Evolutionary conservation across 2,888 invertebrate genomes (phyloP).

Genomic region (Theristus sp.): DNA sequence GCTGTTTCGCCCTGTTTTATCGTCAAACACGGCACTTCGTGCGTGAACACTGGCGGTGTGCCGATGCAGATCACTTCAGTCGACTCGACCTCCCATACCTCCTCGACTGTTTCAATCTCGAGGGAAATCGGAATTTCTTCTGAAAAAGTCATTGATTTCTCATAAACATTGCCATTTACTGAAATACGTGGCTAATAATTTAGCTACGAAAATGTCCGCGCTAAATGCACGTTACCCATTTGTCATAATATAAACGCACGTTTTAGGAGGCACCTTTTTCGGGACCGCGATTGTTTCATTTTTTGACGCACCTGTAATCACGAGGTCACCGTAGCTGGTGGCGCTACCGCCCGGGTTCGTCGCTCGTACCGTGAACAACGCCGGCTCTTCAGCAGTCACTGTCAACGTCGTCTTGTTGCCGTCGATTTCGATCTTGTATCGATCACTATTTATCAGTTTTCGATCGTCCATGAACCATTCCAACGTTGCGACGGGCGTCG

Average conservation of each 20-base stretch:
- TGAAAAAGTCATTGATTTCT: too few species aligned
- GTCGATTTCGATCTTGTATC: background rate
- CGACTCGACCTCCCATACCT: background rate
- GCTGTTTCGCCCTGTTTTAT: background rate
- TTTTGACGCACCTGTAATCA: background rate
- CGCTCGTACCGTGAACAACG: background rate
- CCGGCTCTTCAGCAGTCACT: background rate
- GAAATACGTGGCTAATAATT: too few species aligned
- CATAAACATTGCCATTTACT: too few species aligned
- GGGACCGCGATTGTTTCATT: too few species aligned
- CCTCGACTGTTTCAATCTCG: background rate
- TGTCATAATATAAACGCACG: too few species aligned
- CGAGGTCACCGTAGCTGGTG: background rate
- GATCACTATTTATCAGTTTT: background rate
- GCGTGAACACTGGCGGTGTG: background rate
- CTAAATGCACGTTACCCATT: too few species aligned
- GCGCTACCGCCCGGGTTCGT: background rate
- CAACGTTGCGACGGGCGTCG: background rate
- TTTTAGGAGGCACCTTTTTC: too few species aligned
- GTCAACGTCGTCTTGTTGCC: background rate
- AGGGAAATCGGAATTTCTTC: too few species aligned
- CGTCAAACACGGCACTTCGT: background rate
- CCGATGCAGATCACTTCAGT: background rate
- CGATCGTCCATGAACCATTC: background rate
- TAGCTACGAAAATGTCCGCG: too few species aligned